phyloP scores from a whole-genome alignment of 2,888 invertebrate genomes.

The Amphiduros pacificus region DNA sequence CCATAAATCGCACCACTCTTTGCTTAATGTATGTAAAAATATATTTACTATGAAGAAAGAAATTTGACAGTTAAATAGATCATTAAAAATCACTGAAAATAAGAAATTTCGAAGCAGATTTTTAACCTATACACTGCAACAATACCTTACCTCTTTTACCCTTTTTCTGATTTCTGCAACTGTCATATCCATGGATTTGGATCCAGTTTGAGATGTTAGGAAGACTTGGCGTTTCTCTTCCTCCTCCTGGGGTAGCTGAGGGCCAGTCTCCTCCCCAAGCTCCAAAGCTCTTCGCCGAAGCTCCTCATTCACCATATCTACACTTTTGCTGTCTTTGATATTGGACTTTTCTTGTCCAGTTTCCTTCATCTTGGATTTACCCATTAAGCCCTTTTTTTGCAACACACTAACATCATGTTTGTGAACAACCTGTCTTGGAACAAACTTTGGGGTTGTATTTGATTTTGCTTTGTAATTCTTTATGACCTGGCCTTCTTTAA shows the following conservation, averaged over 20 bases:
- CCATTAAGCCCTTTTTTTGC: background rate
- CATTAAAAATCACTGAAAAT: background rate
- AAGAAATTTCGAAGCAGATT: background rate
- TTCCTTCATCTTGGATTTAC: background rate
- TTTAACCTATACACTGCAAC: background rate
- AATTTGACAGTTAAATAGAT: background rate
- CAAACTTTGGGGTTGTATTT: conserved; percentile 5
- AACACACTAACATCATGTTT: background rate
- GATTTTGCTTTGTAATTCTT: background rate
- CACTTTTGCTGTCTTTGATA: background rate
- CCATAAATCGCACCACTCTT: no score
- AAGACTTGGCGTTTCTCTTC: conserved; percentile 3
- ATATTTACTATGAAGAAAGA: no score
- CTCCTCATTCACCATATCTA: conserved; percentile 7
- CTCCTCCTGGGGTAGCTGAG: conserved; percentile 10
- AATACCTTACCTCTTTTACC: conserved; percentile 13
- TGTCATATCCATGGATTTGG: conserved; percentile 12
- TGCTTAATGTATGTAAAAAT: no score
- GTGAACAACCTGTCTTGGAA: conserved; percentile 6
- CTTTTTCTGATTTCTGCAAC: conserved; percentile 9
- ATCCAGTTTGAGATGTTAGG: conserved; percentile 5
- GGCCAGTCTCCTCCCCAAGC: conserved; percentile 9
- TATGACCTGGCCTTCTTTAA: background rate
- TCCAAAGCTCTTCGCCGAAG: conserved; percentile 12
- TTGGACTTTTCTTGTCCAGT: background rate